phyloP scores from a whole-genome alignment of 2,888 invertebrate genomes.

The Plemyria rubiginata region DNA sequence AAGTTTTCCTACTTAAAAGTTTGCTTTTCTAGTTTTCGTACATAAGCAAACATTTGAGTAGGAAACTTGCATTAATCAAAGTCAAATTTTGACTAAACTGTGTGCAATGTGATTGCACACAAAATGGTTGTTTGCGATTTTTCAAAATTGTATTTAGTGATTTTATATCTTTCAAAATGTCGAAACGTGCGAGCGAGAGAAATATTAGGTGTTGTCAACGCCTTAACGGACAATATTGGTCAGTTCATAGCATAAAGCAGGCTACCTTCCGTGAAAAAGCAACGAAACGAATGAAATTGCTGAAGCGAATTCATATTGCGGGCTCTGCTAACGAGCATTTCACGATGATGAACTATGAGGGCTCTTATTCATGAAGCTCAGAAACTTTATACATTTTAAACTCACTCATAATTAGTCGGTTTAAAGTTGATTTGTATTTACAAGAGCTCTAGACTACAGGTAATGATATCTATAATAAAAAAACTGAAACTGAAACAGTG shows the following conservation, averaged over 20 bases:
- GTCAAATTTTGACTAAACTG: too few species aligned
- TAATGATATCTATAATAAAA: background rate
- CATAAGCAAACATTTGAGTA: too few species aligned
- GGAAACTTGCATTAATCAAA: too few species aligned
- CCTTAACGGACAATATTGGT: slow-evolving; percentile 4
- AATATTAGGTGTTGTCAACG: too few species aligned
- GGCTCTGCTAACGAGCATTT: slow-evolving; percentile 68
- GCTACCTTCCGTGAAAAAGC: slow-evolving; percentile 16
- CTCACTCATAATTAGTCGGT: slow-evolving; percentile 23
- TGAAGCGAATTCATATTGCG: slow-evolving; percentile 78
- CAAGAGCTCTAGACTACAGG: background rate
- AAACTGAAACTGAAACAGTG: too few species aligned
- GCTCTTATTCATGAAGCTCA: slow-evolving; percentile 55
- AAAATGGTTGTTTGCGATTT: too few species aligned
- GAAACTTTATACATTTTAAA: slow-evolving; percentile 35
- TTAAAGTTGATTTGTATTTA: slow-evolving; percentile 3
- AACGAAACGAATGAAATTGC: slow-evolving; percentile 57
- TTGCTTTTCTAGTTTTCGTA: too few species aligned
- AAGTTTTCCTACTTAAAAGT: too few species aligned
- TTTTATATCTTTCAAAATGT: too few species aligned
- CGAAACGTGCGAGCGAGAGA: too few species aligned
- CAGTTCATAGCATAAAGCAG: slow-evolving; percentile 15
- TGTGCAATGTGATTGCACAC: too few species aligned
- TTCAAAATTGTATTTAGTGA: too few species aligned
- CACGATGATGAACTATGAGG: slow-evolving; percentile 69